phyloP scores from a whole-genome alignment of 1,140 invertebrate species.

The Plutomurus gul region DNA sequence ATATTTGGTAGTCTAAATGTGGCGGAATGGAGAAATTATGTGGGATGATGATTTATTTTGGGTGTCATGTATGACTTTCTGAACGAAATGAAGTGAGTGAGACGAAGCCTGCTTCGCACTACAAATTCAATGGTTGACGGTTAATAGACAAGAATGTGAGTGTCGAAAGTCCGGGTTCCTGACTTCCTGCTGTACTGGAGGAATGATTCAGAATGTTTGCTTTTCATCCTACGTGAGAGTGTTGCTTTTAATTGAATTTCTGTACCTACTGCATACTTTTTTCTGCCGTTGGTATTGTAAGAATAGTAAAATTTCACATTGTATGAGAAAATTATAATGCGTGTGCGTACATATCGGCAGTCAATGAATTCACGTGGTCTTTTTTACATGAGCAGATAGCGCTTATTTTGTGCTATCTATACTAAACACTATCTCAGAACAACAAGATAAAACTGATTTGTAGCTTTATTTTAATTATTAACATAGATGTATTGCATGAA shows the following conservation, averaged over 20 bases:
- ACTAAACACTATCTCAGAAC: too few species aligned
- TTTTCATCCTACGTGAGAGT: neutral
- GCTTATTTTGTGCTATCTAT: too few species aligned
- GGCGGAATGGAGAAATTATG: slow-evolving; percentile 19
- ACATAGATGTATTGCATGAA: too few species aligned
- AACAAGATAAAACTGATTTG: too few species aligned
- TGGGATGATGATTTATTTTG: slow-evolving; percentile 23
- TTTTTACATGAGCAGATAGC: too few species aligned
- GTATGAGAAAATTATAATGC: too few species aligned
- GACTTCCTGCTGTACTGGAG: neutral
- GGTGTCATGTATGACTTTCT: slow-evolving; percentile 16
- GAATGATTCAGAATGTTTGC: slow-evolving; percentile 11
- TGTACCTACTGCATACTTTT: neutral
- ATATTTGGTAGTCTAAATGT: slow-evolving; percentile 8
- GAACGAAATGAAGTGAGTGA: slow-evolving; percentile 13
- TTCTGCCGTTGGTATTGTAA: too few species aligned
- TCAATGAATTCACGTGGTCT: too few species aligned
- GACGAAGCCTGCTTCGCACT: neutral
- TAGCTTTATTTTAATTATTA: too few species aligned
- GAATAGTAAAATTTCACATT: too few species aligned
- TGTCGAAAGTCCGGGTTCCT: neutral
- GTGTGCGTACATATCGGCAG: too few species aligned
- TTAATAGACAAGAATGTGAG: neutral
- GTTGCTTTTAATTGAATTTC: neutral
- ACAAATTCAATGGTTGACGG: neutral